Evolutionary conservation across 1,140 invertebrate species (phyloP), one percentile per base, ranked within the genome.

Genomic region (Drosophila serrata): DNA sequence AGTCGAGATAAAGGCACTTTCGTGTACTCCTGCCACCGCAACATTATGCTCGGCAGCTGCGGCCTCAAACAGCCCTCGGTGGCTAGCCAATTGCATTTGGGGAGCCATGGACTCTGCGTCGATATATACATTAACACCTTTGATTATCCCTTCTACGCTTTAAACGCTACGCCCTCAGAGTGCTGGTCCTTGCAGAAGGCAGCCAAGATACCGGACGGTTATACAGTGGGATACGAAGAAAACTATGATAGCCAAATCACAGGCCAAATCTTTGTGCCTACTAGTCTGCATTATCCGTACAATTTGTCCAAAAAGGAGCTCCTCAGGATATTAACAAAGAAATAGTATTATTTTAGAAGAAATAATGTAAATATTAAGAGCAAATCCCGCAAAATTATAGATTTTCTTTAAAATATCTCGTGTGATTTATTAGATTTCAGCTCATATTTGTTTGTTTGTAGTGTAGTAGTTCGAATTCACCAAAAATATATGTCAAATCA

Each of bases 61-160:
- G 92, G 92, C 4, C 63, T 80, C 4, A 79, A 59, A 4, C 92
- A 93, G 55, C 81, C 87, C 2, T 92, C 91, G 8, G 77, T 90
- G 11, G 70, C 74, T 3, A 87, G 77, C 62, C 87, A 90, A 56
- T 60, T 73, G 5, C 81, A 90, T 56, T 59, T 91, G 5, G 91
- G 92, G 0, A 92, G 87, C n/a, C 92, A 93, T 60, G 92, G 92
- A 4, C 67, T 93, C 6, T 92, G 92, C 57, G 78, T 91, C 7
- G 78, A 87, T 24, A 92, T 93, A 4, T 93, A 93, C 56, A 92
- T 92, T 5, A 88, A 91, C 48, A 75, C 91, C 1, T 93, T 93
- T 27, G 90, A 90, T 46, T 82, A 91, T 67, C 85, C 91, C 0
- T 93, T 93, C 53, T 92, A 92, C 40, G 92, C 92, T 0, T 15